A percentile compares a stretch with the other conserved stretches of the same genome.
Evolutionary conservation across 2,888 invertebrate genomes (phyloP).

Genomic region (Leptinotarsa rubiginosa): DNA sequence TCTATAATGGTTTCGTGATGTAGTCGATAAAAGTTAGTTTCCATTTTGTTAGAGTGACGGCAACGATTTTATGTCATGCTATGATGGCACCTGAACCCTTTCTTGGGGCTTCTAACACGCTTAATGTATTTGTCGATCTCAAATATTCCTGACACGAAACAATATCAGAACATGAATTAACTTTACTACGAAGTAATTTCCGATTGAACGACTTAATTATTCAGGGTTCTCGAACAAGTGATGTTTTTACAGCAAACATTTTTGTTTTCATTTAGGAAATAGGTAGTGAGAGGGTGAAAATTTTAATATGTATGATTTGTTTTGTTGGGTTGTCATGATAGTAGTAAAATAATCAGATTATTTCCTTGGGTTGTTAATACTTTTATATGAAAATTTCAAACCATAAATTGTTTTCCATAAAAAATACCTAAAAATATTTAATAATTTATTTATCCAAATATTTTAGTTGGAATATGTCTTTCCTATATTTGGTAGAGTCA

Average conservation of each 20-base stretch:
- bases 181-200: background rate
- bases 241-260: background rate
- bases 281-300: too few species aligned
- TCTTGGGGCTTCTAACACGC: background rate
- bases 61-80: constrained; percentile 11
- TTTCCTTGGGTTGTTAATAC: too few species aligned
- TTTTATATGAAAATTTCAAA: too few species aligned
- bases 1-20: background rate
- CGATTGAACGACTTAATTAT: background rate
- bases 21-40: constrained; percentile 12
- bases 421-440: too few species aligned
- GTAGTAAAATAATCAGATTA: too few species aligned
- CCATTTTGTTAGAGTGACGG: constrained; percentile 16
- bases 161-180: background rate
- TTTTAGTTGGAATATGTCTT: too few species aligned
- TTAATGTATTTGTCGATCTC: background rate
- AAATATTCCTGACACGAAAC: background rate
- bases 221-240: background rate
- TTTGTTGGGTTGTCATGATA: too few species aligned
- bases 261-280: background rate
- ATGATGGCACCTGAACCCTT: background rate
- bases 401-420: too few species aligned
- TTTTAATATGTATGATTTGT: too few species aligned
- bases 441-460: too few species aligned
- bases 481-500: too few species aligned